phyloP scores from a whole-genome alignment of 1,140 invertebrate genomes.

The Apis mellifera region DNA sequence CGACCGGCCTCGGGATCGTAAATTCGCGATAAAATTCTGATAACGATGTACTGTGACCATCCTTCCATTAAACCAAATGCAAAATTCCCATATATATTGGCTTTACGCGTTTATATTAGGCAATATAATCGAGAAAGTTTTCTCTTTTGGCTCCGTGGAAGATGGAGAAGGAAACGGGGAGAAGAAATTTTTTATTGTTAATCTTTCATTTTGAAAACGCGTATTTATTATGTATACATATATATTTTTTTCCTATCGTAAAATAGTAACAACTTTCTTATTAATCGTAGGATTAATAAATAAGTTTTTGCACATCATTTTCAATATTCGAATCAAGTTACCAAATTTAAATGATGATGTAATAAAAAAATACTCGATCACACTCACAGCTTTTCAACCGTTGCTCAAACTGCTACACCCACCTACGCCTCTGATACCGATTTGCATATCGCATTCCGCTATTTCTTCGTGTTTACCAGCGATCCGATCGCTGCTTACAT shows the following conservation, averaged over 20 bases:
- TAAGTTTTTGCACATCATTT: not conserved
- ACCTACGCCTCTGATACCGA: slow-evolving; percentile 6
- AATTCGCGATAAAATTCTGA: slow-evolving; percentile 45
- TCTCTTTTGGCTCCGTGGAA: too few relatives aligned
- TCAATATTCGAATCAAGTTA: not conserved
- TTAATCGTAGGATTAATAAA: too few relatives aligned
- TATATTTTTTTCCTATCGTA: too few relatives aligned
- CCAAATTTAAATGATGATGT: not conserved
- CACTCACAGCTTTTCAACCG: slow-evolving; percentile 1
- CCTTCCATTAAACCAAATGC: too few relatives aligned
- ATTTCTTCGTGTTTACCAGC: slow-evolving; percentile 47
- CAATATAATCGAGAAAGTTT: too few relatives aligned
- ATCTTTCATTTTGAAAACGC: too few relatives aligned
- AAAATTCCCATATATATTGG: too few relatives aligned
- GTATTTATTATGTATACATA: too few relatives aligned
- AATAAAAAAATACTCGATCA: not conserved
- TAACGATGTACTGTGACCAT: slow-evolving; percentile 15
- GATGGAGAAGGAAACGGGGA: too few relatives aligned
- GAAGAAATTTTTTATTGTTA: too few relatives aligned
- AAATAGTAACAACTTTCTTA: too few relatives aligned
- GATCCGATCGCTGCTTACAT: slow-evolving; percentile 45
- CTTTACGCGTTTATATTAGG: too few relatives aligned
- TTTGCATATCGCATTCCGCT: slow-evolving; percentile 50
- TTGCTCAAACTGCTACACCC: slow-evolving; percentile 38
- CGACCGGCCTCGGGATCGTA: slow-evolving; percentile 7